Conservation (phyloP, 2,113 vertebrate species). For the Callionymus lyra region DNA sequence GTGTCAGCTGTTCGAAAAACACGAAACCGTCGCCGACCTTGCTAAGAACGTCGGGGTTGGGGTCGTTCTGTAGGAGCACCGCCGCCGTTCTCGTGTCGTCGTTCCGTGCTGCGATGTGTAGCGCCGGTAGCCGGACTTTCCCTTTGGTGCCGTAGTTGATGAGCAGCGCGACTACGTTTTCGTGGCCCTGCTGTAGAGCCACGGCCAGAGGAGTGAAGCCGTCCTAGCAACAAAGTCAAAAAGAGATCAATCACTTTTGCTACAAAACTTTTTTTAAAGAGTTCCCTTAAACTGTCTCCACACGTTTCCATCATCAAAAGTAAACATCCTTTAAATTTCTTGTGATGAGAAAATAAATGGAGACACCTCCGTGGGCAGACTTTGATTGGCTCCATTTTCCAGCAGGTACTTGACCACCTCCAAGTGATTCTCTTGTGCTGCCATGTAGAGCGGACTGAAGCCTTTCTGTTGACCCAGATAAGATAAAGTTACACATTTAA, state of each 20-base stretch:
- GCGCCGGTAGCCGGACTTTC: slow-evolving; percentile 88
- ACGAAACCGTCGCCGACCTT: slow-evolving; percentile 70
- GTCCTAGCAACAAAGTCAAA: slow-evolving; percentile 67
- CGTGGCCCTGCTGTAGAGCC: slow-evolving; percentile 94
- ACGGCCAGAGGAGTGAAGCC: slow-evolving; percentile 93
- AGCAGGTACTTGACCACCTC: slow-evolving; percentile 97
- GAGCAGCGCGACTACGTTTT: slow-evolving; percentile 91
- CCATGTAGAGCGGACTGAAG: slow-evolving; percentile 97
- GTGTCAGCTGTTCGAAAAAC: background rate
- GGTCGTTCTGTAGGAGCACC: slow-evolving; percentile 92
- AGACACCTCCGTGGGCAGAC: slow-evolving; percentile 87
- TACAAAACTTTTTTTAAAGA: too few relatives aligned
- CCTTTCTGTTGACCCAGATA: slow-evolving; percentile 78
- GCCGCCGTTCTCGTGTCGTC: slow-evolving; percentile 93
- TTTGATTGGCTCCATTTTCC: slow-evolving; percentile 96
- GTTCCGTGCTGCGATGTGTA: slow-evolving; percentile 93
- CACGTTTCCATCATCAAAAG: too few relatives aligned
- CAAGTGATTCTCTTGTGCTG: slow-evolving; percentile 93
- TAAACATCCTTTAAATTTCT: too few relatives aligned
- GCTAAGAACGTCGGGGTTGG: slow-evolving; percentile 91
- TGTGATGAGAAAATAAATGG: too few relatives aligned
- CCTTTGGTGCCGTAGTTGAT: slow-evolving; percentile 95
- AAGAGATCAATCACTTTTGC: too few relatives aligned
- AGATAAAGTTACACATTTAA: background rate
- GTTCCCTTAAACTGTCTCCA: too few relatives aligned